Conservation (phyloP, 2,888 invertebrate species). For the Argynnis bischoffii region DNA sequence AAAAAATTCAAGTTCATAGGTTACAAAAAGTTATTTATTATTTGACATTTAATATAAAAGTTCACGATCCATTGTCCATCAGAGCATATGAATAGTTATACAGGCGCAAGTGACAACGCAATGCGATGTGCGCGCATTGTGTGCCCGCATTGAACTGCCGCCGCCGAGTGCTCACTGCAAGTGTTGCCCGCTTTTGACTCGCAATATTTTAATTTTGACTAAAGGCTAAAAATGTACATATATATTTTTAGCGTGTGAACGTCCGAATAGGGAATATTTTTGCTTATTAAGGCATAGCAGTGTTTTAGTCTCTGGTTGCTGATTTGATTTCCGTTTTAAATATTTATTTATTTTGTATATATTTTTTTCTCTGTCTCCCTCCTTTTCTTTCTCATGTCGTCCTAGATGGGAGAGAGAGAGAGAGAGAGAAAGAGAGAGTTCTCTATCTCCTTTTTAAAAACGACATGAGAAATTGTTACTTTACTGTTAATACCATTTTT, state of each 20-base stretch:
- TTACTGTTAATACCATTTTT: too few relatives aligned
- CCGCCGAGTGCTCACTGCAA: constrained; percentile 36
- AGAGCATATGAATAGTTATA: constrained; percentile 66
- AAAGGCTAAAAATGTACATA: too few relatives aligned
- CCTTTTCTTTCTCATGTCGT: too few relatives aligned
- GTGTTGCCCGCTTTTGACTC: constrained; percentile 31
- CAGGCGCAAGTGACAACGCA: constrained; percentile 73
- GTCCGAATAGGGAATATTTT: not conserved
- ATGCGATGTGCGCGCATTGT: constrained; percentile 64
- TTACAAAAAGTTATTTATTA: not conserved
- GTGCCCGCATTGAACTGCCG: constrained; percentile 67
- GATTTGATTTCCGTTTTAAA: too few relatives aligned
- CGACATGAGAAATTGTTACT: too few relatives aligned
- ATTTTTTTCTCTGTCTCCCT: too few relatives aligned
- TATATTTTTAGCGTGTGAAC: not conserved
- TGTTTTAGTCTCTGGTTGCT: not conserved
- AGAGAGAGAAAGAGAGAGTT: too few relatives aligned
- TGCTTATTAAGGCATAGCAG: not conserved
- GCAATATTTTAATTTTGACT: constrained; percentile 15
- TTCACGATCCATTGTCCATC: constrained; percentile 65
- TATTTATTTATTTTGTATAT: too few relatives aligned
- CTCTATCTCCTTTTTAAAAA: too few relatives aligned
- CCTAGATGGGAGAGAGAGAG: too few relatives aligned
- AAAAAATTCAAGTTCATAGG: too few relatives aligned
- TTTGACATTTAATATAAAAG: constrained; percentile 42